Conservation (phyloP, 2,797 vertebrate genomes). For the Alca torda region DNA sequence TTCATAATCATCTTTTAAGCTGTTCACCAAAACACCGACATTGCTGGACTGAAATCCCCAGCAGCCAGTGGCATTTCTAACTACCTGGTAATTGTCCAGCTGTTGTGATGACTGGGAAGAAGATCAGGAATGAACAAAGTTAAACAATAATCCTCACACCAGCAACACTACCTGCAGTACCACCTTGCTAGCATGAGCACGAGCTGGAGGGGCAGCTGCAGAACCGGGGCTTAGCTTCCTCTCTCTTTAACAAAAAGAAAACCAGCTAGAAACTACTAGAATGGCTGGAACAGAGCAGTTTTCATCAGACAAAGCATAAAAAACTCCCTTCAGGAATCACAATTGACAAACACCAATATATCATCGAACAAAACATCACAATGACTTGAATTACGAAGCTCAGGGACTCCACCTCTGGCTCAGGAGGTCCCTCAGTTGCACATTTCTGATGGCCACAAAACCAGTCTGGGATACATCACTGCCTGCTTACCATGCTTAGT, state of each 20-base stretch:
- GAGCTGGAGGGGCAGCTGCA: not conserved
- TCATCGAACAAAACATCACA: not conserved
- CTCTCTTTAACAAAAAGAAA: not conserved
- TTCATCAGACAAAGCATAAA: not conserved
- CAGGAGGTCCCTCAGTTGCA: not conserved
- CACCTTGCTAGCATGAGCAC: not conserved
- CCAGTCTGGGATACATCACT: not conserved
- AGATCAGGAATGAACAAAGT: not conserved
- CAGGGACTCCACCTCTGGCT: not conserved
- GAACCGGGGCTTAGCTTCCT: not conserved
- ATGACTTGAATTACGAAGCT: not conserved
- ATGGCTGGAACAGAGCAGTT: not conserved
- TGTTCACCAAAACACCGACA: not conserved
- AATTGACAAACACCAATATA: not conserved
- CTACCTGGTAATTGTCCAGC: not conserved
- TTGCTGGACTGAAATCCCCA: not conserved
- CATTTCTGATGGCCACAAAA: not conserved
- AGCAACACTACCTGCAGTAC: not conserved
- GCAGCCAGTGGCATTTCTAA: not conserved
- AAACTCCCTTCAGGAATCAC: not conserved
- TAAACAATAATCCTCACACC: not conserved
- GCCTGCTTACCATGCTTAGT: not conserved
- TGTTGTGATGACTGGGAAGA: not conserved
- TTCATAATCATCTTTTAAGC: not conserved
- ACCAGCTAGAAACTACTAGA: not conserved